Conservation (phyloP, 1,140 invertebrate species). For the Drosophila pectinifera region DNA sequence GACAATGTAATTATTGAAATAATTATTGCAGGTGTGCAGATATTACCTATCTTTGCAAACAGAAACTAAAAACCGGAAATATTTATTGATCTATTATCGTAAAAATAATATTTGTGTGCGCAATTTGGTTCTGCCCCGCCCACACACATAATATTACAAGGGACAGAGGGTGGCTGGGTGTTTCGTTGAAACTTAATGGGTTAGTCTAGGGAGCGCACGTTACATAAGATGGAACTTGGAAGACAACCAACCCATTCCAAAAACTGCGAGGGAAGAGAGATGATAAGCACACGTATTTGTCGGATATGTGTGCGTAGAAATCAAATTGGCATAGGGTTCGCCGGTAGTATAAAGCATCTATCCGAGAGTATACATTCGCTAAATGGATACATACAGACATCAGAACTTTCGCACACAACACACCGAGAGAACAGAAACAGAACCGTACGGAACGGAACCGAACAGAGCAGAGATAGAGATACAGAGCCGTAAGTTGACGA, state of each 20-base stretch:
- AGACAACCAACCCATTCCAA: slow-evolving; percentile 23
- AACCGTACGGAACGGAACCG: slow-evolving; percentile 53
- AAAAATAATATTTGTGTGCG: slow-evolving; percentile 1
- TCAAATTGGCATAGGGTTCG: slow-evolving; percentile 36
- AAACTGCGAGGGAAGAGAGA: neutral
- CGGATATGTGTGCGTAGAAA: slow-evolving; percentile 13
- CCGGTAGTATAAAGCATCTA: slow-evolving; percentile 74
- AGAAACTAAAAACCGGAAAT: neutral
- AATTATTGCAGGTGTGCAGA: too few species aligned
- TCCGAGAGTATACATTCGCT: slow-evolving; percentile 54
- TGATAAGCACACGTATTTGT: slow-evolving; percentile 30
- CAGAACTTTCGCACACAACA: slow-evolving; percentile 53
- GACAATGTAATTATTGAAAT: too few species aligned
- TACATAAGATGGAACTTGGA: slow-evolving; percentile 39
- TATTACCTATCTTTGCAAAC: neutral
- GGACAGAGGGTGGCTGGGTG: neutral
- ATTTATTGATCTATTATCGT: neutral
- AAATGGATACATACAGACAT: slow-evolving; percentile 57
- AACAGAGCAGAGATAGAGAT: slow-evolving; percentile 55
- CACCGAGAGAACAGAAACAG: slow-evolving; percentile 32
- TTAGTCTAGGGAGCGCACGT: slow-evolving; percentile 32
- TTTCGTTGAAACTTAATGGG: slow-evolving; percentile 12
- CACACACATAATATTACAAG: neutral
- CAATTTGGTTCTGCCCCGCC: slow-evolving; percentile 15
- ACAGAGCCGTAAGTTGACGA: slow-evolving; percentile 64